phyloP scores from a whole-genome alignment of 2,888 invertebrate species.

The Diabrotica balteata region DNA sequence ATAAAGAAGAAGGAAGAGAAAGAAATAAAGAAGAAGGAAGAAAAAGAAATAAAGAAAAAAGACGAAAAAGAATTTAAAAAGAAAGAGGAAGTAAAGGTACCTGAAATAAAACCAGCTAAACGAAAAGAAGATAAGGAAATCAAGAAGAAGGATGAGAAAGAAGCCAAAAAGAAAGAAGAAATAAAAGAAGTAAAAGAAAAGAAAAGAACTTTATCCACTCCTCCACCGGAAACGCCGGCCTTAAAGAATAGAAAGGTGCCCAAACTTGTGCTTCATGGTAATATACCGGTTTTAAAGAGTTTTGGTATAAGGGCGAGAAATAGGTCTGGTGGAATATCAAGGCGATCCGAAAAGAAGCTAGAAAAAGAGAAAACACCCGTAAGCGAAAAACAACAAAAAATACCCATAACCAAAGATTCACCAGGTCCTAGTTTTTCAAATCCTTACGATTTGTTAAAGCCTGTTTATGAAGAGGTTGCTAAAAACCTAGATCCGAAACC shows the following conservation, averaged over 20 bases:
- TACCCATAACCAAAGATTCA: slow-evolving; percentile 4
- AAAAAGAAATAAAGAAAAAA: slow-evolving; percentile 28
- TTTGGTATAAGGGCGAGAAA: not conserved
- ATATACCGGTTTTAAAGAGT: slow-evolving; percentile 26
- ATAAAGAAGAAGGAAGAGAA: slow-evolving; percentile 30
- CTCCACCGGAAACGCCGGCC: slow-evolving; percentile 25
- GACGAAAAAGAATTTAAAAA: slow-evolving; percentile 18
- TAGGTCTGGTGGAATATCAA: slow-evolving; percentile 10
- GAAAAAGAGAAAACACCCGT: slow-evolving; percentile 20
- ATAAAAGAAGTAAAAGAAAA: slow-evolving; percentile 13
- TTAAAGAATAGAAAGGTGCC: slow-evolving; percentile 22
- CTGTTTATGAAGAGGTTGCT: slow-evolving; percentile 53
- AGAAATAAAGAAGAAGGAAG: slow-evolving; percentile 36
- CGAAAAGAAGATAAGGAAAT: slow-evolving; percentile 18
- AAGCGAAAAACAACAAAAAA: slow-evolving; percentile 20
- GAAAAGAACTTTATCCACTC: slow-evolving; percentile 12
- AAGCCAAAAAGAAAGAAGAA: slow-evolving; percentile 22
- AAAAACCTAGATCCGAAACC: slow-evolving; percentile 33
- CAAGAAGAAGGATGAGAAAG: slow-evolving; percentile 20
- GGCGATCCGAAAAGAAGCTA: slow-evolving; percentile 25
- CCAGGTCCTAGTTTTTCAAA: slow-evolving; percentile 31
- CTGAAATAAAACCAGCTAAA: slow-evolving; percentile 9
- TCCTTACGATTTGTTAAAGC: slow-evolving; percentile 54
- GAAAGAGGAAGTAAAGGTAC: slow-evolving; percentile 22
- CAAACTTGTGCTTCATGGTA: slow-evolving; percentile 20